A percentile compares a stretch with the other conserved stretches of the same genome.
Evolutionary conservation across 2,113 vertebrate species (phyloP).

Genomic region (Solenodon paradoxus): DNA sequence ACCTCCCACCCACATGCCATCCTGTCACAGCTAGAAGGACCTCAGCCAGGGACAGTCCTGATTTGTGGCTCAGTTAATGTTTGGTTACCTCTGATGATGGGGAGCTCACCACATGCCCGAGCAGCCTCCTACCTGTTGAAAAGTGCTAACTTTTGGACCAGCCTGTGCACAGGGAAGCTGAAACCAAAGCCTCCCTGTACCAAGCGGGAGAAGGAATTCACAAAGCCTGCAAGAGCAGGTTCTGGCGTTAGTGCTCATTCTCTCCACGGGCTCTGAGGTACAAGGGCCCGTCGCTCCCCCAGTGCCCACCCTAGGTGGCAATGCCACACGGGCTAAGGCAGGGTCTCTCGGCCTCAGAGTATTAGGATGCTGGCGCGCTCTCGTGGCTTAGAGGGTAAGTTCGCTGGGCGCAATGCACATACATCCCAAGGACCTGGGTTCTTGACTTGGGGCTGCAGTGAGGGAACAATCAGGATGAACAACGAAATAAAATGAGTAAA

Average conservation of each 20-base stretch:
- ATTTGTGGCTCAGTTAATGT: background rate
- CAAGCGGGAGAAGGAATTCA: background rate
- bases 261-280: background rate
- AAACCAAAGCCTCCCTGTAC: background rate
- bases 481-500: no score
- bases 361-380: no score
- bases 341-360: no score
- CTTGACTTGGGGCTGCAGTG: no score
- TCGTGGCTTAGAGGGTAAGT: no score
- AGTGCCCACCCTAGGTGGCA: background rate
- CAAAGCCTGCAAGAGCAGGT: rapidly evolving
- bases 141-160: background rate
- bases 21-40: background rate
- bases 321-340: no score
- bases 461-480: no score
- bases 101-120: background rate
- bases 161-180: background rate
- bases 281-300: background rate
- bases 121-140: background rate
- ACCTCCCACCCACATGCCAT: no score
- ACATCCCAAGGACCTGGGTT: no score
- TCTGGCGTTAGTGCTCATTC: background rate
- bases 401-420: no score
- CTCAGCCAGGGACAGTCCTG: background rate
- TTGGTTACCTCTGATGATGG: background rate